Percentiles rank a stretch among this genome's conserved stretches.
These are phyloP conservation scores for Drosophila nikananu DNA, from an alignment of 1,140 invertebrate species.

Conservation along the genomic window DNA sequence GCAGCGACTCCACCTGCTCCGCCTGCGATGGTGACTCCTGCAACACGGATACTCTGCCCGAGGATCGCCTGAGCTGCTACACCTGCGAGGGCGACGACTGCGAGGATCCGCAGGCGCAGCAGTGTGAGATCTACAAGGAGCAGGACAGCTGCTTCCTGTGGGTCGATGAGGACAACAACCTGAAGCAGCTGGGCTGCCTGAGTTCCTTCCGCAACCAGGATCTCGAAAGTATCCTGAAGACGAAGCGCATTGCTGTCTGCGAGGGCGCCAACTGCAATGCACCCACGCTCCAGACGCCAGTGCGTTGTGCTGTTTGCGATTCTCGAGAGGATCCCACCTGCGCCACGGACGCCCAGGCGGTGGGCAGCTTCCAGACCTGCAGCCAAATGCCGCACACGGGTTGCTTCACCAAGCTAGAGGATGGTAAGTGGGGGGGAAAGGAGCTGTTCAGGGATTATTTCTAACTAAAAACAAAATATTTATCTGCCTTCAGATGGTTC, in stretches of 20 bases:
- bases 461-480: background rate
- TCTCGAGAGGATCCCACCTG: conserved; percentile 62
- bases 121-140: conserved; percentile 66
- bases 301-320: conserved; percentile 72
- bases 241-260: conserved; percentile 72
- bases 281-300: conserved; percentile 32
- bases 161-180: conserved; percentile 64
- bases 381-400: conserved; percentile 66
- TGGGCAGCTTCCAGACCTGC: conserved; percentile 57
- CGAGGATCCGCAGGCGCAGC: conserved; percentile 46
- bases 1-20: conserved; percentile 49
- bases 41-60: conserved; percentile 59
- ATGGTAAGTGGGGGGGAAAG: conserved; percentile 17
- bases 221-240: conserved; percentile 63
- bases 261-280: conserved; percentile 66
- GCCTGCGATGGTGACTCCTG: conserved; percentile 59
- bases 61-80: conserved; percentile 64
- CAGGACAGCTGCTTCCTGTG: conserved; percentile 70
- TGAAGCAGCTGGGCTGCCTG: conserved; percentile 64
- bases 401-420: conserved; percentile 56
- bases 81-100: conserved; percentile 63
- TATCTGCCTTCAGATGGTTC: conserved; percentile 57
- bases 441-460: too few relatives aligned
- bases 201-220: conserved; percentile 76
- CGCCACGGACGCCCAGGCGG: conserved; percentile 53